phyloP scores from a whole-genome alignment of 1,140 invertebrate genomes.

The Ceratoteleas bidentatus region DNA sequence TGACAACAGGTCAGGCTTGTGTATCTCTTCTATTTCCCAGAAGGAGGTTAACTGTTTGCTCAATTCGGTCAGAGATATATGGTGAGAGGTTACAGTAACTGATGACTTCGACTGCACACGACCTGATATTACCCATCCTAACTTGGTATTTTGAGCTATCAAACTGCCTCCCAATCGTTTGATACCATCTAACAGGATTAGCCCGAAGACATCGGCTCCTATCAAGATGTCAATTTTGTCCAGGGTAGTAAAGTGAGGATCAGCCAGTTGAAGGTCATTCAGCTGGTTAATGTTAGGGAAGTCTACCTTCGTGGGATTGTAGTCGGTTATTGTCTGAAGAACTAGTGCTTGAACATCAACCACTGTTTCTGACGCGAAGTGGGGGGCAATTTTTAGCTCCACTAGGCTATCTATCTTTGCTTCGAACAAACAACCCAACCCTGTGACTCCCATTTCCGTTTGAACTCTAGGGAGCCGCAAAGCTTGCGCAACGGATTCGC shows the following conservation, averaged over 20 bases:
- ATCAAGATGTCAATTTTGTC: background rate
- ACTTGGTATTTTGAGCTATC: slow-evolving; percentile 2
- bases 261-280: background rate
- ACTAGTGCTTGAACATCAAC: background rate
- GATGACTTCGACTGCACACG: no score
- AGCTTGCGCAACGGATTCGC: background rate
- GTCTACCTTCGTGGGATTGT: background rate
- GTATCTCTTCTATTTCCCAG: slow-evolving; percentile 6
- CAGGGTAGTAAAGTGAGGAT: background rate
- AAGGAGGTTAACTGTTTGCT: background rate
- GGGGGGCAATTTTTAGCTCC: no score
- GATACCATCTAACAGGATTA: background rate
- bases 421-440: background rate
- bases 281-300: background rate
- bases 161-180: background rate
- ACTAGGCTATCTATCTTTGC: no score
- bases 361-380: background rate
- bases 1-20: background rate
- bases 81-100: background rate
- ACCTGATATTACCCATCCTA: slow-evolving; percentile 15
- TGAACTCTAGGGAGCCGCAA: background rate
- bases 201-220: background rate
- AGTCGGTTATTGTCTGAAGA: background rate
- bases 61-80: background rate
- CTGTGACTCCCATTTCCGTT: background rate